Percentiles rank a stretch among this genome's conserved stretches.
phyloP scores from a whole-genome alignment of 2,888 invertebrate genomes.

The Parelbella ahira region DNA sequence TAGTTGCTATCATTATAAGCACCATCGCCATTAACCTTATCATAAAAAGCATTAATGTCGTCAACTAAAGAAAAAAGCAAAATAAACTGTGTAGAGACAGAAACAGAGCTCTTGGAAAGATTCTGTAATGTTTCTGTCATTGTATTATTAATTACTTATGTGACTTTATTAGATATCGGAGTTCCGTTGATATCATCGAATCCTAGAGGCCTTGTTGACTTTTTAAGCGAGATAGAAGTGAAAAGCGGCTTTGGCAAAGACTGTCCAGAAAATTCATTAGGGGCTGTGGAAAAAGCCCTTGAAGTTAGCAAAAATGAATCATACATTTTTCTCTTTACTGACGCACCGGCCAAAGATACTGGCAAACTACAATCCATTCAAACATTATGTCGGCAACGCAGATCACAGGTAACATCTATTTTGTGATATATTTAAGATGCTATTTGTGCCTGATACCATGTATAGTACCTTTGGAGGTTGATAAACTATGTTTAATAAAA shows the following conservation, averaged over 20 bases:
- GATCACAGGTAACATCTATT: conserved; percentile 34
- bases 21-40: too few species aligned
- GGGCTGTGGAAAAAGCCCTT: conserved; percentile 50
- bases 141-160: too few species aligned
- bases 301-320: conserved; percentile 43
- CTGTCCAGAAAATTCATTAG: conserved; percentile 54
- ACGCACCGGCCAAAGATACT: conserved; percentile 48
- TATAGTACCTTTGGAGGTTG: too few species aligned
- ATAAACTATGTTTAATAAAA: too few species aligned
- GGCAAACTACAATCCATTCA: conserved; percentile 31
- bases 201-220: conserved; percentile 24
- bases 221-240: conserved; percentile 29
- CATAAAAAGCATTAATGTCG: too few species aligned
- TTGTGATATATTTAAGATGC: too few species aligned
- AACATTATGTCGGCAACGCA: conserved; percentile 32
- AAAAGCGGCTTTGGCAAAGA: conserved; percentile 35
- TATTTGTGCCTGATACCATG: too few species aligned
- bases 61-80: too few species aligned
- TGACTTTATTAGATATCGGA: conserved; percentile 30
- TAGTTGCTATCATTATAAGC: too few species aligned
- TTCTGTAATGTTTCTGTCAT: too few species aligned
- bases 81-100: too few species aligned
- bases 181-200: conserved; percentile 26
- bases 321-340: conserved; percentile 53
- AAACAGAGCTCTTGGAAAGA: too few species aligned